Conservation (phyloP, 2,113 vertebrate species). For the Lycaon pictus region DNA sequence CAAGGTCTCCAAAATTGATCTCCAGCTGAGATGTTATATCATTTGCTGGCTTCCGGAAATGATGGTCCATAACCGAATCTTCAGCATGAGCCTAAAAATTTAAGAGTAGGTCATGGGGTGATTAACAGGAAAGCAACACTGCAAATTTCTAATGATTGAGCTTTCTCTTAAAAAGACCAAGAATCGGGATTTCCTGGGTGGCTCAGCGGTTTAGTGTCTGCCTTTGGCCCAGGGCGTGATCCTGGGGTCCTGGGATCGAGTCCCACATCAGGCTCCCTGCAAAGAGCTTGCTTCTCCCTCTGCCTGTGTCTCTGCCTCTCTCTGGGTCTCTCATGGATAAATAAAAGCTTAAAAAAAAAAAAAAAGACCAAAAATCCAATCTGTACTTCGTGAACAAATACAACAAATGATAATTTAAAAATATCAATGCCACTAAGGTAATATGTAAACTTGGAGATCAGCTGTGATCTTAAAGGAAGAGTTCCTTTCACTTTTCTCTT, state of each 20-base stretch:
- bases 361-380: neutral
- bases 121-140: neutral
- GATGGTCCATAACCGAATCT: constrained; percentile 95
- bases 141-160: neutral
- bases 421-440: neutral
- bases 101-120: neutral
- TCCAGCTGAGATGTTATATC: constrained; percentile 99
- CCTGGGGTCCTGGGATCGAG: no score
- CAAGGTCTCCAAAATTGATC: constrained; percentile 99
- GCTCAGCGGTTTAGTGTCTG: no score
- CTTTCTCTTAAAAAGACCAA: neutral
- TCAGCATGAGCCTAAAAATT: constrained; percentile 89
- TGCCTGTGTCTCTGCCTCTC: no score
- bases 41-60: constrained; percentile 99
- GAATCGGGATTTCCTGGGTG: neutral
- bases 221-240: no score
- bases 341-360: no score
- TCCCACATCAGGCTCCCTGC: no score
- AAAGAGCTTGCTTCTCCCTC: no score
- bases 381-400: neutral
- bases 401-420: neutral
- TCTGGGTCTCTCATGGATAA: no score
- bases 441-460: neutral
- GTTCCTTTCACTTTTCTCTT: neutral
- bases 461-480: neutral